Percentiles rank a stretch among this genome's conserved stretches.
phyloP scores from a whole-genome alignment of 2,888 invertebrate species.

The Leptopilina myrica region DNA sequence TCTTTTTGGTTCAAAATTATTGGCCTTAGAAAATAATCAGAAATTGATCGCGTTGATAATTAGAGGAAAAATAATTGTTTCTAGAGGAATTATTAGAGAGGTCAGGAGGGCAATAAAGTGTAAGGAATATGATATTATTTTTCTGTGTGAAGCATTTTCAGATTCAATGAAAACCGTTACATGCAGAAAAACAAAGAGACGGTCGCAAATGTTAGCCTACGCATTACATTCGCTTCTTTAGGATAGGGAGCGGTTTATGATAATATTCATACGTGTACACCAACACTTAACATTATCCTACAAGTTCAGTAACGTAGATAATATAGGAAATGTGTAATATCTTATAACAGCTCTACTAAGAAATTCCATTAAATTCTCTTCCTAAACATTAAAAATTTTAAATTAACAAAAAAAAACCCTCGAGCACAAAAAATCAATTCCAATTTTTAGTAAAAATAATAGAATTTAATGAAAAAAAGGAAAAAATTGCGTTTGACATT shows the following conservation, averaged over 20 bases:
- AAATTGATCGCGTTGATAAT: no score
- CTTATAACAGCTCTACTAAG: background rate
- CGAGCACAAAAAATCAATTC: no score
- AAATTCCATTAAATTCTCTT: background rate
- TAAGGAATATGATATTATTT: background rate
- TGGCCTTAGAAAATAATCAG: no score
- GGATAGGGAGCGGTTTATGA: conserved; percentile 42
- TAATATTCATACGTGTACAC: conserved; percentile 6
- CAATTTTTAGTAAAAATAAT: no score
- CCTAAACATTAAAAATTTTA: no score
- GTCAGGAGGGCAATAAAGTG: background rate
- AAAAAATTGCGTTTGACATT: background rate
- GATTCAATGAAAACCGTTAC: background rate
- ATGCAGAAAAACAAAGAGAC: conserved; percentile 18
- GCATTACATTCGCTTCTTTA: conserved; percentile 38
- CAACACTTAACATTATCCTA: conserved; percentile 14
- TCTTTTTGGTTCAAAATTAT: no score
- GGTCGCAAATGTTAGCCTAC: conserved; percentile 29
- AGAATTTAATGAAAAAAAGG: no score
- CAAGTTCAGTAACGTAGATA: conserved; percentile 24
- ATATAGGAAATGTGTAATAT: background rate
- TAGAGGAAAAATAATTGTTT: no score
- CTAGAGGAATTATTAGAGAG: no score
- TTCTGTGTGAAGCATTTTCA: background rate
- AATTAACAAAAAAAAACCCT: no score